Conservation (phyloP, 2,113 vertebrate genomes). For the Atractosteus spatula region DNA sequence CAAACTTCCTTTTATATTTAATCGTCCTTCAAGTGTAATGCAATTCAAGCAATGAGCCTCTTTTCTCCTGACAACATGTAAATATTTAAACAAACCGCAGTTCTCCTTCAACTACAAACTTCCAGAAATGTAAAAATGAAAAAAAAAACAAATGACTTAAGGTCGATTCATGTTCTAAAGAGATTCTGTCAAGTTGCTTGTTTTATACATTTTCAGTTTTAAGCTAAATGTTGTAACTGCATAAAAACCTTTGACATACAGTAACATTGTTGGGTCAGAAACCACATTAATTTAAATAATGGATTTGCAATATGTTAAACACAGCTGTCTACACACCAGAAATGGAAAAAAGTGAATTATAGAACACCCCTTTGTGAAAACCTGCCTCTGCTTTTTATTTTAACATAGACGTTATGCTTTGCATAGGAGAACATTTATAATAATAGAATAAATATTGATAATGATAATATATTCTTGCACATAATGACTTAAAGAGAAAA, state of each 20-base stretch:
- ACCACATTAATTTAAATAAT: conserved; percentile 65
- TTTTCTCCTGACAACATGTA: conserved; percentile 29
- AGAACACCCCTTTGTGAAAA: conserved; percentile 12
- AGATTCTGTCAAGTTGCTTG: conserved; percentile 65
- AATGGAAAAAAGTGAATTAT: conserved; percentile 34
- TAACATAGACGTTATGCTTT: not conserved
- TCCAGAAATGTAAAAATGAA: conserved; percentile 48
- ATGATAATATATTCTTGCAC: not conserved
- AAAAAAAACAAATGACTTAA: conserved; percentile 63
- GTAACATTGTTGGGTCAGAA: conserved; percentile 50
- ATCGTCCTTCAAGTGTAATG: not conserved
- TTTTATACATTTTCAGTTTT: conserved; percentile 63
- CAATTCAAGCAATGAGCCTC: conserved; percentile 4
- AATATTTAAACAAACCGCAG: conserved; percentile 56
- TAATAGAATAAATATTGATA: not conserved
- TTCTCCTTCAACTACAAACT: conserved; percentile 36
- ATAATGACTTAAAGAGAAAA: not conserved
- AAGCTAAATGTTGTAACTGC: conserved; percentile 60
- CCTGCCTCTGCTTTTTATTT: conserved; percentile 26
- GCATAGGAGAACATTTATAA: conserved; percentile 25
- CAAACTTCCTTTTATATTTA: no score
- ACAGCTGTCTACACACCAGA: conserved; percentile 61
- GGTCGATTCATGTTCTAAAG: conserved; percentile 59
- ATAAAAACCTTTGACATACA: conserved; percentile 69
- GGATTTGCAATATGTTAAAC: conserved; percentile 64